A percentile compares a stretch with the other conserved stretches of the same genome.
Conservation (phyloP, 1,140 invertebrate genomes). For the Leptonema lineaticorne region DNA sequence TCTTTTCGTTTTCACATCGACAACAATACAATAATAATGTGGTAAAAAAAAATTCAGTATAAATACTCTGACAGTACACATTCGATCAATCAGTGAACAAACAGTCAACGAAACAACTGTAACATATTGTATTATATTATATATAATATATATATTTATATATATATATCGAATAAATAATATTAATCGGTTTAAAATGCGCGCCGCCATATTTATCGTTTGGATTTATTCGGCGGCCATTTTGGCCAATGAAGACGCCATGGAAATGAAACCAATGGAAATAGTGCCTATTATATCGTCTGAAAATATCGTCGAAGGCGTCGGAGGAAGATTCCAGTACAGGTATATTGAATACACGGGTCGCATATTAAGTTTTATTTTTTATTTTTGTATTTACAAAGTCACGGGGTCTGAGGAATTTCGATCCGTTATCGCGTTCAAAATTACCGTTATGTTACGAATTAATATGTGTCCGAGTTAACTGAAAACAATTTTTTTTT, state of each 20-base stretch:
- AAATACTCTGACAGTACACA: not conserved
- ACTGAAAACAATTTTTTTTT: too few species aligned
- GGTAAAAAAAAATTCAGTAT: not conserved
- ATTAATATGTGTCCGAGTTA: too few species aligned
- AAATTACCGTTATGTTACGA: too few species aligned
- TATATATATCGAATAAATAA: not conserved
- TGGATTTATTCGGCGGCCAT: not conserved
- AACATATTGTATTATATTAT: too few species aligned
- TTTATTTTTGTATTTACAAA: too few species aligned
- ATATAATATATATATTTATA: too few species aligned
- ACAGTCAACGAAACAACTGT: not conserved
- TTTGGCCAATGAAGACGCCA: not conserved
- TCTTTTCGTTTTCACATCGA: not conserved
- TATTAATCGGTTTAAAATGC: slow-evolving; percentile 1
- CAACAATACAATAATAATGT: not conserved
- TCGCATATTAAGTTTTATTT: too few species aligned
- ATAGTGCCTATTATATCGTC: slow-evolving; percentile 48
- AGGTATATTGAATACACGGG: slow-evolving; percentile 46
- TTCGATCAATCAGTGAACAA: slow-evolving; percentile 14
- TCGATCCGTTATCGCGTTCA: too few species aligned
- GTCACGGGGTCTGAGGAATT: too few species aligned
- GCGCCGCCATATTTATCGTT: not conserved
- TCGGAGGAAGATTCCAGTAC: slow-evolving; percentile 50
- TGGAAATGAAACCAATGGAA: slow-evolving; percentile 1
- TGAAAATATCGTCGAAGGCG: slow-evolving; percentile 46